Evolutionary conservation across 2,113 vertebrate genomes (phyloP).

Genomic region (Crotalus viridis): DNA sequence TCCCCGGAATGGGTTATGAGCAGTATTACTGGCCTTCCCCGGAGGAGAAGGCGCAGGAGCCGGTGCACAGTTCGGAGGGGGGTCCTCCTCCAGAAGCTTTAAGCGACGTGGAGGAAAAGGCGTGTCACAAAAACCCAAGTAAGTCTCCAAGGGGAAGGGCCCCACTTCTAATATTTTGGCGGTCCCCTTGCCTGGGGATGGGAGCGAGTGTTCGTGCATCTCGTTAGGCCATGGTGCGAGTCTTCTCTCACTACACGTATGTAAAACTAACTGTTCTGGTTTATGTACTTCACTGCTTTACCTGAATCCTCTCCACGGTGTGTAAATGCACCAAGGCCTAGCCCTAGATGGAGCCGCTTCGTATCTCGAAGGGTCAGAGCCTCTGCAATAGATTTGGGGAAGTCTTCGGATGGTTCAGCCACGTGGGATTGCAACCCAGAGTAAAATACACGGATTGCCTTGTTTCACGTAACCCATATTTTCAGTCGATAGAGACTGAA

Average conservation of each 20-base stretch:
- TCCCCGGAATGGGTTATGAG: not conserved
- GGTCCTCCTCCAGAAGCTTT: not conserved
- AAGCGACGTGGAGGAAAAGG: not conserved
- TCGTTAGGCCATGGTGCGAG: not conserved
- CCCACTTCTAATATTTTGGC: not conserved
- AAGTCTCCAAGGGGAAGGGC: not conserved
- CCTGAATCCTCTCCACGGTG: not conserved
- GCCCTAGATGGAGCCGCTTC: not conserved
- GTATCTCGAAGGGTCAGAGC: not conserved
- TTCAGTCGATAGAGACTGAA: not conserved
- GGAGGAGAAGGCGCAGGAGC: not conserved
- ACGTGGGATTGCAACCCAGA: not conserved
- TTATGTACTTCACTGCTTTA: not conserved
- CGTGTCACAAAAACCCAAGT: not conserved
- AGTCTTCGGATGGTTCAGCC: not conserved
- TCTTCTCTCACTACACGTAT: not conserved
- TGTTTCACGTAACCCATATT: not conserved
- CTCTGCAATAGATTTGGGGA: not conserved
- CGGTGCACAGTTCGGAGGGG: not conserved
- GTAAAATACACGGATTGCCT: not conserved
- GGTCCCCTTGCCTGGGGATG: not conserved
- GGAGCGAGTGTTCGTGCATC: not conserved
- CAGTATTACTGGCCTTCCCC: conserved; percentile 38
- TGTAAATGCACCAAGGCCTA: not conserved
- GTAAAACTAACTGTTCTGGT: not conserved